Percentiles rank a stretch among this genome's conserved stretches.
phyloP scores from a whole-genome alignment of 2,888 invertebrate species.

The Drosophila anomalata region DNA sequence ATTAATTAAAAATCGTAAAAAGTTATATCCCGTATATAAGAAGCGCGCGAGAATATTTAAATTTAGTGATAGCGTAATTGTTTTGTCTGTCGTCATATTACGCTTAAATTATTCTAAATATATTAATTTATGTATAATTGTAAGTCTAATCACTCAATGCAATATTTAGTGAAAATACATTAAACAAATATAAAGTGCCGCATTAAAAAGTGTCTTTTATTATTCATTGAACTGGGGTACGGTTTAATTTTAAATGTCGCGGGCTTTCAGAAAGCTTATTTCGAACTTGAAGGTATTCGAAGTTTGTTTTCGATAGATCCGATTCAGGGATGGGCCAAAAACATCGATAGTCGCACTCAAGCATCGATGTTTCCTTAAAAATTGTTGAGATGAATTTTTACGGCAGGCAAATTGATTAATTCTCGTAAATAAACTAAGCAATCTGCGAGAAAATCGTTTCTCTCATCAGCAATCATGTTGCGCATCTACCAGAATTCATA shows the following conservation, averaged over 20 bases:
- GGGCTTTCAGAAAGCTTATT: not conserved
- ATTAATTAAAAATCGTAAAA: conserved; percentile 52
- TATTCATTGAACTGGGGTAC: not conserved
- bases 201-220: not conserved
- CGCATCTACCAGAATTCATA: conserved; percentile 69
- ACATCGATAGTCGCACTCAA: not conserved
- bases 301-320: not conserved
- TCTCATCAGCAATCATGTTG: conserved; percentile 63
- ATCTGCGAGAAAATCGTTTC: conserved; percentile 52
- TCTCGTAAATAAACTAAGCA: conserved; percentile 39
- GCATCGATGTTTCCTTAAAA: not conserved
- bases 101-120: conserved; percentile 52
- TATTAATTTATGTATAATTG: conserved; percentile 46
- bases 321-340: not conserved
- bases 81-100: conserved; percentile 52
- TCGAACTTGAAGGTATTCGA: not conserved
- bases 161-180: conserved; percentile 46
- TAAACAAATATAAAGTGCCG: conserved; percentile 14
- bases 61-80: conserved; percentile 74
- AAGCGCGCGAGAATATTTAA: conserved; percentile 53
- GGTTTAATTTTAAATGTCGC: not conserved
- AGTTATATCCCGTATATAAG: conserved; percentile 51
- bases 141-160: conserved; percentile 50
- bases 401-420: conserved; percentile 43
- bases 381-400: conserved; percentile 36